Evolutionary conservation across 2,888 invertebrate species (phyloP).

Genomic region (Baccha elongata): DNA sequence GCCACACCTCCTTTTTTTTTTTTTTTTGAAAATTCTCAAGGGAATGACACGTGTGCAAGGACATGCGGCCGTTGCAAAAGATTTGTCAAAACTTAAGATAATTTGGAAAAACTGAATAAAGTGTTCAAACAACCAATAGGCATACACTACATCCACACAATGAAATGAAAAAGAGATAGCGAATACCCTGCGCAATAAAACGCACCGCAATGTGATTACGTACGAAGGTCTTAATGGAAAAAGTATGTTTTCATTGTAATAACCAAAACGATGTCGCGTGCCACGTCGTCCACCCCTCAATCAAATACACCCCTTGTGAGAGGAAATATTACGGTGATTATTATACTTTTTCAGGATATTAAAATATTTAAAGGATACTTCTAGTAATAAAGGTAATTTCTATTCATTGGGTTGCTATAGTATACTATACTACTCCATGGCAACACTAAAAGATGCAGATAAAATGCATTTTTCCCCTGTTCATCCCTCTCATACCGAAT

Average conservation of each 20-base stretch:
- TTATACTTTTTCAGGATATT: conserved; percentile 48
- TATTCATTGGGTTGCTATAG: conserved; percentile 42
- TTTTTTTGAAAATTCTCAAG: neutral
- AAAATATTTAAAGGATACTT: conserved; percentile 52
- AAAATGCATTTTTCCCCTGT: conserved; percentile 21
- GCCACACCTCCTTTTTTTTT: conserved; percentile 5
- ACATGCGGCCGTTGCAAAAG: conserved; percentile 43
- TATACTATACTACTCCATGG: conserved; percentile 5
- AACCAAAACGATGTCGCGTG: conserved; percentile 54
- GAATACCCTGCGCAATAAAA: conserved; percentile 18
- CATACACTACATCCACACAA: too few relatives aligned
- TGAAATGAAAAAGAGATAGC: conserved; percentile 3
- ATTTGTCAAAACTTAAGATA: conserved; percentile 62
- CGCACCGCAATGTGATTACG: conserved; percentile 40
- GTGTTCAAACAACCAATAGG: conserved; percentile 51
- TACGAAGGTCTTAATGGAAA: conserved; percentile 54
- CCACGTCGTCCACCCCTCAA: conserved; percentile 30
- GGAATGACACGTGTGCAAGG: conserved; percentile 43
- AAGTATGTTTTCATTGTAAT: conserved; percentile 64
- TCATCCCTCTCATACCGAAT: conserved; percentile 9
- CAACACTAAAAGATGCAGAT: conserved; percentile 1
- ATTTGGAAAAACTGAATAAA: conserved; percentile 49
- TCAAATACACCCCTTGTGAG: neutral
- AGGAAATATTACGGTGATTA: conserved; percentile 36
- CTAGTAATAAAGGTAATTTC: conserved; percentile 57